These are phyloP conservation scores for Octodonta nipae DNA, from an alignment of 2,888 invertebrate genomes.

Conservation along the genomic window DNA sequence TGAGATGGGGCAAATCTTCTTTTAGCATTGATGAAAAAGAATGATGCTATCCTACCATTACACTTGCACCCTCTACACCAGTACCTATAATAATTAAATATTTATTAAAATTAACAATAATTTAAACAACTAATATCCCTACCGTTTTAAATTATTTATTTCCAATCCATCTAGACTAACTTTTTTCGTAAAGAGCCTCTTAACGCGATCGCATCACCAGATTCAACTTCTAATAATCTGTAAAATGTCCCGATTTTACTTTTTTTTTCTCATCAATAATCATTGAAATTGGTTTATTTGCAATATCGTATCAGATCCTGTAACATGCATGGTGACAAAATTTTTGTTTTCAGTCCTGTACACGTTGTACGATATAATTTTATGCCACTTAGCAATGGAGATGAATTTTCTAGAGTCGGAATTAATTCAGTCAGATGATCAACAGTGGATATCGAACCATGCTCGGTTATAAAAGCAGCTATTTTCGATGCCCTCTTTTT, in stretches of 20 bases:
- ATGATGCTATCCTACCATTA: neutral
- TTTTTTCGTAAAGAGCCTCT: neutral
- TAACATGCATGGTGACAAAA: neutral
- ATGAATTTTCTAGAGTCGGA: neutral
- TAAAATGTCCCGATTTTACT: neutral
- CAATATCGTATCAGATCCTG: neutral
- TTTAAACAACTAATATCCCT: no score
- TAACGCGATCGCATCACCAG: neutral
- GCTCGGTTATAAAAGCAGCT: conserved; percentile 6
- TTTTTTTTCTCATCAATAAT: neutral
- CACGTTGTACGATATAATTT: neutral
- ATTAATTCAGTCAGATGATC: conserved; percentile 5
- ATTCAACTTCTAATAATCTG: neutral
- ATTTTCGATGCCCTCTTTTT: conserved; percentile 5
- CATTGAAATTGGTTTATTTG: neutral
- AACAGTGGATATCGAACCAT: conserved; percentile 3
- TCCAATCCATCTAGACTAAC: neutral
- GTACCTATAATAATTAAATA: no score
- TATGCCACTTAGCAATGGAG: neutral
- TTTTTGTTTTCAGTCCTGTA: neutral
- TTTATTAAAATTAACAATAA: no score
- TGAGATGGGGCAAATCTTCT: no score
- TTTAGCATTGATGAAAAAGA: neutral
- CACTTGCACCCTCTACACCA: neutral
- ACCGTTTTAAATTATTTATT: neutral